Evolutionary conservation across 2,797 vertebrate genomes (phyloP), one percentile per base, ranked within the genome.

Genomic region (Miichthys miiuy): DNA sequence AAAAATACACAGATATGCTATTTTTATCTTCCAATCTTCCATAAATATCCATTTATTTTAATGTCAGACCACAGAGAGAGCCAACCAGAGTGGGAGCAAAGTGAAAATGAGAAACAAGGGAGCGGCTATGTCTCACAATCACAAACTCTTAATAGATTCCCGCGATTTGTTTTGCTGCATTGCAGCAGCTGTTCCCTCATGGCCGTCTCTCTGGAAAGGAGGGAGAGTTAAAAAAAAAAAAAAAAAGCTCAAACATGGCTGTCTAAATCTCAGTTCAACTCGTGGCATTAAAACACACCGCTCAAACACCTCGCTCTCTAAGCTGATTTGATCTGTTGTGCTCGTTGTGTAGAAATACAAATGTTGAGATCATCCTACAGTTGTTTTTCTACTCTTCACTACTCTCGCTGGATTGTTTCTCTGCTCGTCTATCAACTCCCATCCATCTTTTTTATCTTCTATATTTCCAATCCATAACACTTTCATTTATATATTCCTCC

Each of bases 151-250:
- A 87, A 92, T 82, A 83, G 85, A 93, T 91, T 89, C 86, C 83
- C 17, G 10, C 17, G 52, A 89, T 93, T 94, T 94, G 92, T 89
- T 95, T 94, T 96, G 93, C 94, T 95, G 95, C 95, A 96, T 92
- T 96, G 95, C 95, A 95, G 95, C 90, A 91, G 84, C 81, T 54
- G 64, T 88, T 93, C 79, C 80, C 90, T 92, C 77, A 7, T 77
- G 87, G 81, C 58, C 72, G 55, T 71, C 54, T 90, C 77, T 68
- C 75, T 87, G 81, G 68, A 76, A 86, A 86, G 74, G 84, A 88
- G 87, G 60, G 88, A 82, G 84, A 67, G 62, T 47, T 13, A 5
- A 48, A 55, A 48, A 55, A 78, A 76, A 75, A 68, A 78, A 20
- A 61, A 42, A 17, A 57, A 54, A 14, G 1, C 34, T 38, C 34